Evolutionary conservation across 2,888 invertebrate genomes (phyloP).

Genomic region (Phorcus lineatus): DNA sequence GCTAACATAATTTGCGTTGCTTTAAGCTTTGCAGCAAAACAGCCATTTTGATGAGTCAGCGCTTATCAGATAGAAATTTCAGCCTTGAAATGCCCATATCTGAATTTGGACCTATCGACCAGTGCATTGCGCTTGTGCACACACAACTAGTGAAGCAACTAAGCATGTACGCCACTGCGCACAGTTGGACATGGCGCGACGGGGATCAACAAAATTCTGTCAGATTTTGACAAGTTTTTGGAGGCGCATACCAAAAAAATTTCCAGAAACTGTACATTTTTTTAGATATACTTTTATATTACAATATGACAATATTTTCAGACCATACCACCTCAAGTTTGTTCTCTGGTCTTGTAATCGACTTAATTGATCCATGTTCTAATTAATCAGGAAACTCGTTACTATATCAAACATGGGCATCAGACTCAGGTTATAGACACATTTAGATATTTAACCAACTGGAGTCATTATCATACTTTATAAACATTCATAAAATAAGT

Average conservation of each 20-base stretch:
- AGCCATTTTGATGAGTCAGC: not conserved
- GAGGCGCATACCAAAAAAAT: too few species aligned
- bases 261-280: too few species aligned
- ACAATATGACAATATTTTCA: not conserved
- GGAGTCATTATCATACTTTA: not conserved
- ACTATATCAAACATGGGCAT: too few species aligned
- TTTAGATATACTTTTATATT: too few species aligned
- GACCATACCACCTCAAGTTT: too few species aligned
- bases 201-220: not conserved
- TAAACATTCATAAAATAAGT: not conserved
- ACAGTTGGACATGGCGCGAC: not conserved
- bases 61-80: not conserved
- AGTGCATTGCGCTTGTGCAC: conserved; percentile 12
- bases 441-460: not conserved
- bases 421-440: too few species aligned
- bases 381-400: too few species aligned
- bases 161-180: conserved; percentile 8
- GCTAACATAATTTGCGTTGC: not conserved
- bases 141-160: not conserved
- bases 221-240: too few species aligned
- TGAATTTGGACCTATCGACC: not conserved
- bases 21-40: not conserved
- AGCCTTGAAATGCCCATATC: not conserved
- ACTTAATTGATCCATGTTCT: too few species aligned
- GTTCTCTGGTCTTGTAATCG: too few species aligned